Evolutionary conservation across 2,113 vertebrate species (phyloP).

Genomic region (Indri indri): DNA sequence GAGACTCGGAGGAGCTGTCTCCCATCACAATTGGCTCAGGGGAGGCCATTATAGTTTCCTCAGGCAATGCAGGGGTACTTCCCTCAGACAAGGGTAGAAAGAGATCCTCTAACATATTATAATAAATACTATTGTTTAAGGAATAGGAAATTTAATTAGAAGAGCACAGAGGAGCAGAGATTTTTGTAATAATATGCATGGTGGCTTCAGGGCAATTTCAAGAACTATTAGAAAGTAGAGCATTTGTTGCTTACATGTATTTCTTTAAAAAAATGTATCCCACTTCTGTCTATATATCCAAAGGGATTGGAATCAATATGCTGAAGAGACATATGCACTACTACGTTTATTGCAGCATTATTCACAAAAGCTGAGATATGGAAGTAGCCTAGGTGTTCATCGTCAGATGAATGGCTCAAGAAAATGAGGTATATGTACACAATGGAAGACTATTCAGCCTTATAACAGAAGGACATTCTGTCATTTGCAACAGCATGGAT

Average conservation of each 20-base stretch:
- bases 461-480: too few species aligned
- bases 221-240: neutral
- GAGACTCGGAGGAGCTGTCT: rapidly evolving
- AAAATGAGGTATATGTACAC: neutral
- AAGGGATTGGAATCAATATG: neutral
- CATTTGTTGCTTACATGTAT: neutral
- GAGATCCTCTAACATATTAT: neutral
- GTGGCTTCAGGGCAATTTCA: neutral
- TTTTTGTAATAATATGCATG: neutral
- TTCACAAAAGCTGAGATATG: neutral
- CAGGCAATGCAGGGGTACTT: neutral
- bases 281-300: neutral
- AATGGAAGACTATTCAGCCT: neutral
- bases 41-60: neutral
- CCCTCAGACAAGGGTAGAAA: neutral
- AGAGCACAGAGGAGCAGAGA: neutral
- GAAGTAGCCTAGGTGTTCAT: neutral
- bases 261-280: neutral
- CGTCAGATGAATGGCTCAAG: neutral
- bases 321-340: neutral
- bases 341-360: neutral
- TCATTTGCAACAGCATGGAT: neutral
- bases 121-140: neutral
- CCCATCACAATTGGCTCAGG: neutral
- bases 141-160: neutral